These are phyloP conservation scores for Bombyx huttoni DNA, from an alignment of 2,888 invertebrate species.

Conservation along the genomic window DNA sequence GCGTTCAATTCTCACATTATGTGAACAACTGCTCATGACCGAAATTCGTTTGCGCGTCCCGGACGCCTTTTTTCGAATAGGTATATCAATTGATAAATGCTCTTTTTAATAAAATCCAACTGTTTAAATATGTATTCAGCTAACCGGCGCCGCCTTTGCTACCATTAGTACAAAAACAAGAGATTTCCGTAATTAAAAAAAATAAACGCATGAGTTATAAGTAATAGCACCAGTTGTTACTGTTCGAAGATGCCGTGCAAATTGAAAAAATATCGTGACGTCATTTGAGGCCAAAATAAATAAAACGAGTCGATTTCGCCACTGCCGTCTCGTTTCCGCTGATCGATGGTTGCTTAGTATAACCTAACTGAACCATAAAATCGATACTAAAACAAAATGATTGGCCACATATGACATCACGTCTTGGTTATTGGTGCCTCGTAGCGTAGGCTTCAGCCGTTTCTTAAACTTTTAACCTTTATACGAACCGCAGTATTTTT, in stretches of 20 bases:
- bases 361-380: too few relatives aligned
- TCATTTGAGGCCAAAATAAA: too few relatives aligned
- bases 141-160: background rate
- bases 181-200: too few relatives aligned
- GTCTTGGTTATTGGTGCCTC: background rate
- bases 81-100: background rate
- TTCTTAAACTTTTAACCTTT: background rate
- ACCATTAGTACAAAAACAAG: too few relatives aligned
- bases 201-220: too few relatives aligned
- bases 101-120: background rate
- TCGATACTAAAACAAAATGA: background rate
- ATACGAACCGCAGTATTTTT: background rate
- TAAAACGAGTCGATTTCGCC: too few relatives aligned
- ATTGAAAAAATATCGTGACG: too few relatives aligned
- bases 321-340: too few relatives aligned
- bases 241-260: too few relatives aligned
- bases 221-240: too few relatives aligned
- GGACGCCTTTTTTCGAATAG: too few relatives aligned
- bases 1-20: background rate
- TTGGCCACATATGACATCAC: background rate
- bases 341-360: too few relatives aligned
- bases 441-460: background rate
- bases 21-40: background rate
- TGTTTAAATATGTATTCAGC: background rate
- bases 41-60: background rate